Evolutionary conservation across 2,113 vertebrate genomes (phyloP).

Genomic region (Columbina picui): DNA sequence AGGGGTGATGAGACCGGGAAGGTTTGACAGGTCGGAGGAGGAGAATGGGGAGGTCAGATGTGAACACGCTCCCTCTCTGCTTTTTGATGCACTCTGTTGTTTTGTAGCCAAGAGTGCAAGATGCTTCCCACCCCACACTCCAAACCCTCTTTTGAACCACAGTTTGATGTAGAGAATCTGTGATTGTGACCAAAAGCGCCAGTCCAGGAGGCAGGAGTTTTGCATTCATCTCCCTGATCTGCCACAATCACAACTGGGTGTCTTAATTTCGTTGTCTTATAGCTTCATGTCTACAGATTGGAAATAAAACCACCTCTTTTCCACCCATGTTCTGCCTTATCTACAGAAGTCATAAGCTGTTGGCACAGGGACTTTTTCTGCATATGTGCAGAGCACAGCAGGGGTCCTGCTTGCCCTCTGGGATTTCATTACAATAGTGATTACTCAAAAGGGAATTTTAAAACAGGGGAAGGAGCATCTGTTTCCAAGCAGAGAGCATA

Average conservation of each 20-base stretch:
- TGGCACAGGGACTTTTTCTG: not conserved
- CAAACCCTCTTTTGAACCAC: not conserved
- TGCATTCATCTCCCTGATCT: not conserved
- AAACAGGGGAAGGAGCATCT: not conserved
- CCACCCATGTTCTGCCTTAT: not conserved
- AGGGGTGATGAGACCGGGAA: not conserved
- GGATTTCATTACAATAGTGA: not conserved
- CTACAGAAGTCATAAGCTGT: not conserved
- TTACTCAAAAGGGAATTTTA: not conserved
- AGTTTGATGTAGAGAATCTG: too few species aligned
- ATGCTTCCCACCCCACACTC: not conserved
- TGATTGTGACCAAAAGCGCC: accelerated
- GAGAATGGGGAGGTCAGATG: not conserved
- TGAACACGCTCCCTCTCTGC: not conserved
- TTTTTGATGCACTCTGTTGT: not conserved
- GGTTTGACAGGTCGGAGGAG: not conserved
- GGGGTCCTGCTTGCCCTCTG: not conserved
- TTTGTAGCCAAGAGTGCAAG: not conserved
- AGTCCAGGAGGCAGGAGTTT: too few species aligned
- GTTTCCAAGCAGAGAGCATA: not conserved
- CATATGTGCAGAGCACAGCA: not conserved
- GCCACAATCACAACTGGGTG: not conserved
- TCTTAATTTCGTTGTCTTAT: not conserved
- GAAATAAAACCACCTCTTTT: not conserved
- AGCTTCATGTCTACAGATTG: not conserved